These are phyloP conservation scores for Carlito syrichta DNA, from an alignment of 2,113 vertebrate species.

Conservation along the genomic window DNA sequence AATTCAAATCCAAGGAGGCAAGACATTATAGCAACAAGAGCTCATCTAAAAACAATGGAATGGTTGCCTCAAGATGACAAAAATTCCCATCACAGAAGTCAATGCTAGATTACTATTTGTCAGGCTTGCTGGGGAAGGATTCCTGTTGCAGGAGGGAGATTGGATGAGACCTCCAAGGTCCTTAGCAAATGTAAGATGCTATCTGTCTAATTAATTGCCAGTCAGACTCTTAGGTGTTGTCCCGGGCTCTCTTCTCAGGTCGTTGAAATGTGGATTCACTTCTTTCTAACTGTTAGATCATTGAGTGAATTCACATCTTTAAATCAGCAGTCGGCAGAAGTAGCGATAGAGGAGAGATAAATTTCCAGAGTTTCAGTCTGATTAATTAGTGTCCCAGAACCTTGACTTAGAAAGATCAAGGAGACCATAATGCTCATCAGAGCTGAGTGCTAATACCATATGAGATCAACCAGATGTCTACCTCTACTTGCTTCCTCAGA, in stretches of 20 bases:
- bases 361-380: neutral
- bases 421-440: neutral
- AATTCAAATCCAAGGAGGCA: neutral
- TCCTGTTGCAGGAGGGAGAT: neutral
- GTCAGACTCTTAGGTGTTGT: neutral
- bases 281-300: conserved; percentile 20
- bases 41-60: neutral
- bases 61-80: neutral
- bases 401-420: neutral
- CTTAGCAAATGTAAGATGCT: conserved; percentile 41
- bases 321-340: neutral
- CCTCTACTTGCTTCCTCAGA: neutral
- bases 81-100: neutral
- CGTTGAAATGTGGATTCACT: neutral
- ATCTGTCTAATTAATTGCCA: conserved; percentile 67
- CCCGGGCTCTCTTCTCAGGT: neutral
- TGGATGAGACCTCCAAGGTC: neutral
- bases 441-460: neutral
- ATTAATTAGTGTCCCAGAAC: neutral
- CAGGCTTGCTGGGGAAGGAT: neutral
- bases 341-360: neutral
- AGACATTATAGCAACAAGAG: neutral
- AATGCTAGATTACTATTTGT: neutral
- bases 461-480: neutral
- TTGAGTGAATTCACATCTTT: neutral